Evolutionary conservation across 2,113 vertebrate genomes (phyloP).

Genomic region (Laticauda laticaudata): DNA sequence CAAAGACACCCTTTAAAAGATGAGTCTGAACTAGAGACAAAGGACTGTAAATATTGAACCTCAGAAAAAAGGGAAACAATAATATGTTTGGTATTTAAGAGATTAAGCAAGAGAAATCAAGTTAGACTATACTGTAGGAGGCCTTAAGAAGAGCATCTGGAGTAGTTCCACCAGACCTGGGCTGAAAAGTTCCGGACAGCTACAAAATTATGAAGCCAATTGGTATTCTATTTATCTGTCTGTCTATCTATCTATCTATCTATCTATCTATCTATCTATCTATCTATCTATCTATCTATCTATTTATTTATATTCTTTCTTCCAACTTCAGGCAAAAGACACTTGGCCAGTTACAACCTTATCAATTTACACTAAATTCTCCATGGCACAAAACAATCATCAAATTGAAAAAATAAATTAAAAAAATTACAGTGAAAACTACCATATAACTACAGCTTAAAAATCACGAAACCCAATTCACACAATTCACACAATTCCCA

Average conservation of each 20-base stretch:
- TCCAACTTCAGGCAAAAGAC: not conserved
- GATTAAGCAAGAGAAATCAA: accelerated
- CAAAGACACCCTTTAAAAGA: constrained; percentile 23
- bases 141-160: not conserved
- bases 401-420: not conserved
- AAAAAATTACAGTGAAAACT: not conserved
- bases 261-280: too few species aligned
- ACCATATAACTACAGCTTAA: not conserved
- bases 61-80: not conserved
- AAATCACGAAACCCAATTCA: not conserved
- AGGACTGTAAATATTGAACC: constrained; percentile 43
- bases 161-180: not conserved
- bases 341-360: not conserved
- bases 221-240: not conserved
- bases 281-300: too few species aligned
- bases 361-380: not conserved
- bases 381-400: not conserved
- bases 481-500: too few species aligned
- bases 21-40: constrained; percentile 26
- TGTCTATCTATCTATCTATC: too few species aligned
- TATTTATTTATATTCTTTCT: not conserved
- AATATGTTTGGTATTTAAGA: accelerated
- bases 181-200: not conserved
- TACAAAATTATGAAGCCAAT: not conserved
- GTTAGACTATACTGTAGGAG: too few species aligned